These are phyloP conservation scores for Drepana falcataria DNA, from an alignment of 2,888 invertebrate genomes.

Conservation along the genomic window DNA sequence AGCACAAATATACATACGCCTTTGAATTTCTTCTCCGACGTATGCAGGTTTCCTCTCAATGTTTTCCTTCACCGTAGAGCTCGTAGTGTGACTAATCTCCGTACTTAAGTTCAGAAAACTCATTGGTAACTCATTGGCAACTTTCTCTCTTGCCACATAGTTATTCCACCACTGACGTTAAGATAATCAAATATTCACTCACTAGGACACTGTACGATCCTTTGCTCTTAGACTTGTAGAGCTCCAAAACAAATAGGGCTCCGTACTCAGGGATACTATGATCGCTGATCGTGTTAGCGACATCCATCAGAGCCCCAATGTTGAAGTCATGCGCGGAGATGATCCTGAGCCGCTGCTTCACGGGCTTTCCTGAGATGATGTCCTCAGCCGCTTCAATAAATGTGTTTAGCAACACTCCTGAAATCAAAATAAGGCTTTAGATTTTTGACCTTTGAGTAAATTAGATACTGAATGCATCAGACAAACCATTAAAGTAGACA, in stretches of 20 bases:
- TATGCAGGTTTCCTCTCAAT: too few species aligned
- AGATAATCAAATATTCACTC: slow-evolving; percentile 15
- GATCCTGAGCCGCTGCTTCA: slow-evolving; percentile 39
- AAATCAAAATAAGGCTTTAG: slow-evolving; percentile 3
- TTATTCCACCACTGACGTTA: too few species aligned
- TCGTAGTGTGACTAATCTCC: too few species aligned
- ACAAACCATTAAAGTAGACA: too few species aligned
- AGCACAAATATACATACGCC: too few species aligned
- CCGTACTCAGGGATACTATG: slow-evolving; percentile 59
- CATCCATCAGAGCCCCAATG: slow-evolving; percentile 62
- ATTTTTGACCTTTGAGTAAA: too few species aligned
- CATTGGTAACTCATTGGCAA: too few species aligned
- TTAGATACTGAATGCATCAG: too few species aligned
- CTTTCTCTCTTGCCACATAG: too few species aligned
- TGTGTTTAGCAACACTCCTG: slow-evolving; percentile 57
- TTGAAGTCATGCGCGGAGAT: slow-evolving; percentile 67
- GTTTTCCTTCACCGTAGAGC: too few species aligned
- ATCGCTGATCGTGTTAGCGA: slow-evolving; percentile 36
- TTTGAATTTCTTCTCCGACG: too few species aligned
- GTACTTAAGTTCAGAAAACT: too few species aligned
- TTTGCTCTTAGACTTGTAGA: slow-evolving; percentile 41
- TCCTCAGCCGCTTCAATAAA: slow-evolving; percentile 50
- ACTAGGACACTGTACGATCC: slow-evolving; percentile 55
- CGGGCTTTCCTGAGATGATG: slow-evolving; percentile 35
- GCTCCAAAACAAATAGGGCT: slow-evolving; percentile 51